Percentiles rank a stretch among this genome's conserved stretches.
These are phyloP conservation scores for Centroberyx gerrardi DNA, from an alignment of 2,797 vertebrate genomes.

Conservation along the genomic window DNA sequence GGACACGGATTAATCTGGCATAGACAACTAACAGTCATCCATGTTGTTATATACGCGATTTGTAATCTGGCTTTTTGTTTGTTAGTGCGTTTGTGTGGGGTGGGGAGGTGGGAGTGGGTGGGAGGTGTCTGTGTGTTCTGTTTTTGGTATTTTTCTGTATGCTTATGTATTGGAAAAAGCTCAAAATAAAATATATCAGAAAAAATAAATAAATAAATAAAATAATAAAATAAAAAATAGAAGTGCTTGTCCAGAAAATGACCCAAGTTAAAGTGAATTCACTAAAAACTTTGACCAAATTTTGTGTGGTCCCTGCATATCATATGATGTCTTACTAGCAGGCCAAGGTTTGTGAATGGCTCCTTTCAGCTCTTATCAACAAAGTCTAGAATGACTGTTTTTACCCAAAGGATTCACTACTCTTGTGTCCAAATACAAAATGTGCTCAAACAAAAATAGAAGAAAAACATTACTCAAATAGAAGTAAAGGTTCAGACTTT, in stretches of 20 bases:
- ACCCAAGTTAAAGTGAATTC: conserved; percentile 5
- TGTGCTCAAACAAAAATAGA: background rate
- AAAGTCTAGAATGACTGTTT: background rate
- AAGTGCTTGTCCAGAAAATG: background rate
- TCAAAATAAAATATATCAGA: no score
- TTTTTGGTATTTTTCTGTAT: no score
- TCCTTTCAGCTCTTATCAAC: background rate
- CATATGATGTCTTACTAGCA: background rate
- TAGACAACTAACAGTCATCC: no score
- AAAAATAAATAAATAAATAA: no score
- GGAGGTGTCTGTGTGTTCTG: no score
- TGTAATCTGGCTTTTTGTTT: no score
- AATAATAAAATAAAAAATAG: conserved; percentile 2
- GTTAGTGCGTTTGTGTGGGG: no score
- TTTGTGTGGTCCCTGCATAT: background rate
- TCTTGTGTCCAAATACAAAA: background rate
- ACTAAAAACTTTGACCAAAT: background rate
- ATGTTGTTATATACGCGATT: no score
- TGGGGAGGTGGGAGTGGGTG: no score
- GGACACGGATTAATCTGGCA: no score
- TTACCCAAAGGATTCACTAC: background rate
- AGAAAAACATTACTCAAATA: background rate
- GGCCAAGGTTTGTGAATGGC: background rate
- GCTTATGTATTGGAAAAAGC: no score
- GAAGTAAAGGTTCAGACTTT: background rate